Conservation (phyloP, 2,113 vertebrate genomes). For the Collichthys lucidus region DNA sequence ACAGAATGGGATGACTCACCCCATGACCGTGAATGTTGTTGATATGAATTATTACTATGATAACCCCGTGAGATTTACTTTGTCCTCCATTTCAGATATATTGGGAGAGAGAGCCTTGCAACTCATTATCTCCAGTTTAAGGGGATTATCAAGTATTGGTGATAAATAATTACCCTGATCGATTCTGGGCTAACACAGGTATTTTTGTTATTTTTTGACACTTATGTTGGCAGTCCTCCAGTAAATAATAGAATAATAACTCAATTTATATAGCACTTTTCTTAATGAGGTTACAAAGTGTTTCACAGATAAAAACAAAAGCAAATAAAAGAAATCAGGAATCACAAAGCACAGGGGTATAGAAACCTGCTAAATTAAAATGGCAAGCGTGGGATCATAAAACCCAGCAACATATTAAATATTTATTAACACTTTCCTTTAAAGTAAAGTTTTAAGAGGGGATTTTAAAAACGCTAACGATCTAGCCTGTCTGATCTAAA, state of each 20-base stretch:
- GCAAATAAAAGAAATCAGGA: not conserved
- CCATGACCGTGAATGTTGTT: constrained; percentile 5
- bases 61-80: not conserved
- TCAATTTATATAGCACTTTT: not conserved
- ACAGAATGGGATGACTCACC: constrained; percentile 1
- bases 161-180: constrained; percentile 46
- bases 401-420: not conserved
- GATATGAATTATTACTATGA: constrained; percentile 1
- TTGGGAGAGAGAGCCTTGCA: not conserved
- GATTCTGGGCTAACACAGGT: constrained; percentile 42
- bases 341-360: not conserved
- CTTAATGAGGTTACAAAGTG: not conserved
- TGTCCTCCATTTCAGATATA: constrained; percentile 1
- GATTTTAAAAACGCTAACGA: not conserved
- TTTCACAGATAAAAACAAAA: not conserved
- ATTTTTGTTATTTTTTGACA: constrained; percentile 31
- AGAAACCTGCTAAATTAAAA: not conserved
- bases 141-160: constrained; percentile 44
- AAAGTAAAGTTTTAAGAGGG: not conserved
- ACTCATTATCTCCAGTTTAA: constrained; percentile 7
- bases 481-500: not conserved
- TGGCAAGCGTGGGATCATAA: not conserved
- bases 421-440: not conserved
- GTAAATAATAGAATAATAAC: not conserved
- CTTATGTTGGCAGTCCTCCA: constrained; percentile 31